Evolutionary conservation across 2,888 invertebrate genomes (phyloP).

Genomic region (Junonia oenone): DNA sequence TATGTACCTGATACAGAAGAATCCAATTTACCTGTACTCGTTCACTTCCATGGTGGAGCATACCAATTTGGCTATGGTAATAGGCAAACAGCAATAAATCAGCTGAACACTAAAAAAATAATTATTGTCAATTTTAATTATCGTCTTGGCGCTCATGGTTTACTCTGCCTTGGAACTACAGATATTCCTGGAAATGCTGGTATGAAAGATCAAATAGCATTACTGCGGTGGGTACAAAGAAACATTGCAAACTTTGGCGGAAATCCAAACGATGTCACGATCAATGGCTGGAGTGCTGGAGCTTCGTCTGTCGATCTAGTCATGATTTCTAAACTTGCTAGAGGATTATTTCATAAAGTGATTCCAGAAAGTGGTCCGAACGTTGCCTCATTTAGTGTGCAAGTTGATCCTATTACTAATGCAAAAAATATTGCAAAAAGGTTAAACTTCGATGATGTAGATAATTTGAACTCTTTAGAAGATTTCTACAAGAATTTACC

Average conservation of each 20-base stretch:
- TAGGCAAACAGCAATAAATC: slow-evolving; percentile 28
- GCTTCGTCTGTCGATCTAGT: slow-evolving; percentile 46
- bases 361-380: slow-evolving; percentile 48
- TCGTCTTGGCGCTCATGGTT: slow-evolving; percentile 48
- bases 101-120: slow-evolving; percentile 39
- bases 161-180: slow-evolving; percentile 52
- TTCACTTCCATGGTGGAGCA: slow-evolving; percentile 63
- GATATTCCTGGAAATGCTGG: slow-evolving; percentile 56
- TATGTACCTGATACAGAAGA: slow-evolving; percentile 35
- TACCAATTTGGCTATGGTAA: slow-evolving; percentile 50
- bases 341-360: slow-evolving; percentile 48
- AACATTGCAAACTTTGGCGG: slow-evolving; percentile 55
- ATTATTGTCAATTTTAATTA: slow-evolving; percentile 51
- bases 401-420: slow-evolving; percentile 44
- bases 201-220: slow-evolving; percentile 55
- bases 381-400: slow-evolving; percentile 37
- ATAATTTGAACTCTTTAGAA: slow-evolving; percentile 43
- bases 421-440: slow-evolving; percentile 42
- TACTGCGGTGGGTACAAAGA: slow-evolving; percentile 38
- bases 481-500: slow-evolving; percentile 44
- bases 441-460: slow-evolving; percentile 37
- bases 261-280: slow-evolving; percentile 52
- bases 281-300: slow-evolving; percentile 52
- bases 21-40: slow-evolving; percentile 48
- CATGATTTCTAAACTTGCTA: slow-evolving; percentile 41